These are phyloP conservation scores for Antechinus flavipes DNA, from an alignment of 2,113 vertebrate species.

Conservation along the genomic window DNA sequence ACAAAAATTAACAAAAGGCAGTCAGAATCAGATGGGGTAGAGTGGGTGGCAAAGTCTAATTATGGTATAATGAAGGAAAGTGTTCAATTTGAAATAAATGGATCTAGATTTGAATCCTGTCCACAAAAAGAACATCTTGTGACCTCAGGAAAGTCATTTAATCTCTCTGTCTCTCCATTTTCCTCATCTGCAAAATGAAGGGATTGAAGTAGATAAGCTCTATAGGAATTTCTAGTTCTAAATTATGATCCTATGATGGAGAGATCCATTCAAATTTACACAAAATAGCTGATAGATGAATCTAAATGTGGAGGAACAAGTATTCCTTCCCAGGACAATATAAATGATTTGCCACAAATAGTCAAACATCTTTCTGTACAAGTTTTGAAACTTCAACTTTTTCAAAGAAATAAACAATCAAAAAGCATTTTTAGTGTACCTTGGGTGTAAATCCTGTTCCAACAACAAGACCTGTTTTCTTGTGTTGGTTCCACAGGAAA, in stretches of 20 bases:
- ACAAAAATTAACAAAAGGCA: neutral
- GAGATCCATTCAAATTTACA: neutral
- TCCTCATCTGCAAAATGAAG: neutral
- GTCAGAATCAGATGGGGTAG: neutral
- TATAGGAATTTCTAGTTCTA: neutral
- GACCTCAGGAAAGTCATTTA: neutral
- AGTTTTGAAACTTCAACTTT: neutral
- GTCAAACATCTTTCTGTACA: neutral
- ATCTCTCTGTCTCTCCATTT: neutral
- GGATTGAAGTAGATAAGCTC: neutral
- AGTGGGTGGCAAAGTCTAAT: neutral
- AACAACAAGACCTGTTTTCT: conserved; percentile 25
- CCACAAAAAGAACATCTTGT: neutral
- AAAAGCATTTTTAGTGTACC: neutral
- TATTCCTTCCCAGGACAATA: too few species aligned
- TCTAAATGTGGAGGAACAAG: neutral
- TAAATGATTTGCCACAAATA: neutral
- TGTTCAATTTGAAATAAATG: neutral
- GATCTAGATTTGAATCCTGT: neutral
- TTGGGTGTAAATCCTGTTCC: neutral
- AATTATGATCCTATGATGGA: neutral
- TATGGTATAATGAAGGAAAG: neutral
- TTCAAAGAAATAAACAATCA: neutral
- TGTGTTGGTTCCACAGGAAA: conserved; percentile 1
- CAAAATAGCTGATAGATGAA: neutral